A percentile compares a stretch with the other conserved stretches of the same genome.
phyloP scores from a whole-genome alignment of 2,797 vertebrate genomes.

The Coreius guichenoti region DNA sequence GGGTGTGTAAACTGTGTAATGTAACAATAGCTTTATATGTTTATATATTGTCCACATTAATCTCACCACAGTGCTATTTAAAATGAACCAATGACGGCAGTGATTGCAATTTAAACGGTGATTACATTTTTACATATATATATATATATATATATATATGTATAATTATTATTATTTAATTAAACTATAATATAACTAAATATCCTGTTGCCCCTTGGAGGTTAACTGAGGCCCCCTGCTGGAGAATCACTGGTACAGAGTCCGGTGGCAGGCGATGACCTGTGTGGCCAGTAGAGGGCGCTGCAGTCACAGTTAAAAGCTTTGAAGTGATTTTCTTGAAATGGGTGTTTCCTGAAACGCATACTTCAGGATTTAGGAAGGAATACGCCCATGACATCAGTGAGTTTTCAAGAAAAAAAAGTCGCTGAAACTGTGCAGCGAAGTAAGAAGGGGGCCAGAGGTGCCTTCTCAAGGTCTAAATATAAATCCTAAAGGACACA shows the following conservation, averaged over 20 bases:
- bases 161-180: no score
- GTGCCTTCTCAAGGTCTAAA: conserved; percentile 60
- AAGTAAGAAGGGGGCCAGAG: conserved; percentile 68
- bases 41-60: no score
- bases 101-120: no score
- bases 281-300: conserved; percentile 68
- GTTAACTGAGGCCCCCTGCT: background rate
- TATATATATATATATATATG: no score
- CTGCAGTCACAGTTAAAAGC: conserved; percentile 50
- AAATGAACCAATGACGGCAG: no score
- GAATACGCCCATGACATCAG: conserved; percentile 84
- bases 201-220: background rate
- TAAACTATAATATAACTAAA: no score
- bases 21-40: no score
- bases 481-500: conserved; percentile 24
- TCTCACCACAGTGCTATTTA: no score
- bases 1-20: no score
- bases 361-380: conserved; percentile 78
- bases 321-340: conserved; percentile 15
- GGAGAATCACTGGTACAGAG: background rate
- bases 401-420: conserved; percentile 72
- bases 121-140: no score
- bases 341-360: conserved; percentile 79
- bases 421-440: conserved; percentile 62
- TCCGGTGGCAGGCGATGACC: no score